These are phyloP conservation scores for Enteromius trimaculatus DNA, from an alignment of 2,797 vertebrate genomes.

Conservation along the genomic window DNA sequence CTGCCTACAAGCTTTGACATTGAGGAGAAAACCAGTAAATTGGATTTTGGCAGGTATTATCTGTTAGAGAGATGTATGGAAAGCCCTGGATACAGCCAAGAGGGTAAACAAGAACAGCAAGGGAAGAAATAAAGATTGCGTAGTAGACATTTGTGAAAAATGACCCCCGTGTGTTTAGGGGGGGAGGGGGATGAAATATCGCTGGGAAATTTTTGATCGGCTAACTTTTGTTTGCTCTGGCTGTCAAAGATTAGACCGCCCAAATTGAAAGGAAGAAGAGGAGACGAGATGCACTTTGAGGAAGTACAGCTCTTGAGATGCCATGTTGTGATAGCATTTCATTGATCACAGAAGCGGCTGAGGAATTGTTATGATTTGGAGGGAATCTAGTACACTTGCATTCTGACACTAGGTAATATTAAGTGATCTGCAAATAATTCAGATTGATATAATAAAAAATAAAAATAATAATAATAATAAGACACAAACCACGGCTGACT, in stretches of 20 bases:
- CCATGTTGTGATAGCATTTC: conserved; percentile 15
- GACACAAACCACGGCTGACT: neutral
- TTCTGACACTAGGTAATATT: conserved; percentile 15
- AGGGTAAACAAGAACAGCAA: conserved; percentile 74
- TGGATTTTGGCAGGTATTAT: conserved; percentile 76
- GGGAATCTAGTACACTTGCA: neutral
- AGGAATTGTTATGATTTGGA: neutral
- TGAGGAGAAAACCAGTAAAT: conserved; percentile 61
- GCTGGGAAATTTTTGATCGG: conserved; percentile 45
- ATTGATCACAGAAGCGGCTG: conserved; percentile 1
- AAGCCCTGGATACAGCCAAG: conserved; percentile 69
- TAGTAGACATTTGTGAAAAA: conserved; percentile 53
- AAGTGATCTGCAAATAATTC: neutral
- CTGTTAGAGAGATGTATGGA: conserved; percentile 72
- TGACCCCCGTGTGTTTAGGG: conserved; percentile 53
- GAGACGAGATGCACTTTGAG: neutral
- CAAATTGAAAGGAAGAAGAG: neutral
- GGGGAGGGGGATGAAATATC: conserved; percentile 38
- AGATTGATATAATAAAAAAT: neutral
- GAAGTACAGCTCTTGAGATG: conserved; percentile 2
- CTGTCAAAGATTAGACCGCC: conserved; percentile 31
- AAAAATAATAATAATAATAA: neutral
- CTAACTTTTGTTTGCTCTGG: conserved; percentile 29
- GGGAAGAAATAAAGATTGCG: conserved; percentile 64
- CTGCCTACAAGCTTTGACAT: conserved; percentile 68